A percentile compares a stretch with the other conserved stretches of the same genome.
Evolutionary conservation across 2,888 invertebrate species (phyloP).

Genomic region (Seira sanloemensis): DNA sequence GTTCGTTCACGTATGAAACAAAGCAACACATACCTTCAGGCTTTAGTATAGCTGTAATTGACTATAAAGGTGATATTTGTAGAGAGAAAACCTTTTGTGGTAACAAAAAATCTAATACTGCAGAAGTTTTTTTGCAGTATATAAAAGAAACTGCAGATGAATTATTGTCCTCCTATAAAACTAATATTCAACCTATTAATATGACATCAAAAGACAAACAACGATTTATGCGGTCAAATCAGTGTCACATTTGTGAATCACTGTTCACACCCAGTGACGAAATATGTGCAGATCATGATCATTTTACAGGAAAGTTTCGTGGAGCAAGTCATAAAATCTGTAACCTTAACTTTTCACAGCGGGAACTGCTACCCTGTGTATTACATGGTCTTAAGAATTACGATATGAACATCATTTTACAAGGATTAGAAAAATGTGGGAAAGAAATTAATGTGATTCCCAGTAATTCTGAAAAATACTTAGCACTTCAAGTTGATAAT

Average conservation of each 20-base stretch:
- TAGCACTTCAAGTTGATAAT: constrained; percentile 10
- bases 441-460: constrained; percentile 22
- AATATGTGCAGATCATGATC: constrained; percentile 24
- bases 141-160: not conserved
- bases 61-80: constrained; percentile 19
- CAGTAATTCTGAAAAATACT: constrained; percentile 24
- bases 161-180: not conserved
- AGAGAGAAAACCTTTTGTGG: no score
- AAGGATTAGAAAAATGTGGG: constrained; percentile 8
- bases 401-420: constrained; percentile 29
- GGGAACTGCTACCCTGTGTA: not conserved
- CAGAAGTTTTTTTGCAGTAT: not conserved
- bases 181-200: not conserved
- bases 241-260: constrained; percentile 21
- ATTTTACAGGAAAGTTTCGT: constrained; percentile 17
- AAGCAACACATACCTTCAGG: constrained; percentile 16
- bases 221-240: not conserved
- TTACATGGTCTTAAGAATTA: constrained; percentile 31
- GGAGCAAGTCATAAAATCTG: constrained; percentile 19
- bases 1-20: not conserved
- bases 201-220: not conserved
- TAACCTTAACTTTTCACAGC: constrained; percentile 1
- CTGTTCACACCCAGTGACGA: not conserved
- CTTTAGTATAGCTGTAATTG: not conserved
- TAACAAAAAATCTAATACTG: constrained; percentile 19